phyloP scores from a whole-genome alignment of 1,140 invertebrate genomes.

The Aplysia californica region DNA sequence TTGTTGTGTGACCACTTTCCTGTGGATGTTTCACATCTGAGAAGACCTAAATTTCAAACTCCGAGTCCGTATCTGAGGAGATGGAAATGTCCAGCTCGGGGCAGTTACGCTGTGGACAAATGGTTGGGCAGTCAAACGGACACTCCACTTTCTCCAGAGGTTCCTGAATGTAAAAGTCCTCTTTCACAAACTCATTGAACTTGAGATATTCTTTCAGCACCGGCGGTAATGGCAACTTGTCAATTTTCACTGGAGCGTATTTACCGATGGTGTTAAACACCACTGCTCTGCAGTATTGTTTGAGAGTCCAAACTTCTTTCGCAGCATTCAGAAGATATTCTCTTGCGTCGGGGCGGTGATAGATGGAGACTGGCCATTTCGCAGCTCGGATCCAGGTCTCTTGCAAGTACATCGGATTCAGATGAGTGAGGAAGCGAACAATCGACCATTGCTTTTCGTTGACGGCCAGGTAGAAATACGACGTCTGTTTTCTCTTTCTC shows the following conservation, averaged over 20 bases:
- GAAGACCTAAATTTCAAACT: conserved; percentile 26
- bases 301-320: conserved; percentile 35
- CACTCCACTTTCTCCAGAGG: conserved; percentile 44
- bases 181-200: conserved; percentile 49
- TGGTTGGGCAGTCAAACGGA: conserved; percentile 52
- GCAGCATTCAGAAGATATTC: conserved; percentile 43
- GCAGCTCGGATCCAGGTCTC: conserved; percentile 49
- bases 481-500: conserved; percentile 37
- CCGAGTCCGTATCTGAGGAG: conserved; percentile 42
- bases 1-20: too few species aligned
- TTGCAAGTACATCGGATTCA: conserved; percentile 52
- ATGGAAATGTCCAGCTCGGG: conserved; percentile 50
- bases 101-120: conserved; percentile 44
- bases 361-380: conserved; percentile 54
- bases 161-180: conserved; percentile 45
- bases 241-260: conserved; percentile 41
- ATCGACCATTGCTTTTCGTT: conserved; percentile 50
- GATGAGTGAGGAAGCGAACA: conserved; percentile 46
- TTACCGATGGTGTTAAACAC: conserved; percentile 47
- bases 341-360: conserved; percentile 46
- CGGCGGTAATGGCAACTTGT: conserved; percentile 44
- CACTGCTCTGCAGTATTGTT: conserved; percentile 43
- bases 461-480: conserved; percentile 54
- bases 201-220: conserved; percentile 44
- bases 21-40: too few species aligned